Conservation (phyloP, 2,888 invertebrate species). For the Oscheius myriophilus region DNA sequence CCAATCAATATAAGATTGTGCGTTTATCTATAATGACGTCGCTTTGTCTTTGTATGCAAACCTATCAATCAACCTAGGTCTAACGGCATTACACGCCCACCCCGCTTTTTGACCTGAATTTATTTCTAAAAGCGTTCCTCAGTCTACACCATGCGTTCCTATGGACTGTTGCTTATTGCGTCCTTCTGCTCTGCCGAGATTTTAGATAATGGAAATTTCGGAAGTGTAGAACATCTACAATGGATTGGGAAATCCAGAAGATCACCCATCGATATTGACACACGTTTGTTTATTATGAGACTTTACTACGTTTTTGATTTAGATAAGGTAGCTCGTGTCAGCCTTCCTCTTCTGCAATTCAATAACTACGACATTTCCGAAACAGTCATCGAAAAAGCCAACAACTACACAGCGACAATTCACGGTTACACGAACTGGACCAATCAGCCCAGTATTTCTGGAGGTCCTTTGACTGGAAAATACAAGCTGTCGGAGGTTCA, state of each 20-base stretch:
- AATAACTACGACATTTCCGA: constrained; percentile 9
- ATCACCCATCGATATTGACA: constrained; percentile 18
- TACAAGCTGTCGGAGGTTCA: constrained; percentile 14
- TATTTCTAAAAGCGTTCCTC: not conserved
- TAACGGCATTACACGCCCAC: not conserved
- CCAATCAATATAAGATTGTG: too few relatives aligned
- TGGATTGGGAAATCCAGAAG: constrained; percentile 4
- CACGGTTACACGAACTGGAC: constrained; percentile 13
- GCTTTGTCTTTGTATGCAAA: too few relatives aligned
- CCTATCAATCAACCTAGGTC: not conserved
- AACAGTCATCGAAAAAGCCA: constrained; percentile 8
- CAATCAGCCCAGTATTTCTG: constrained; percentile 3
- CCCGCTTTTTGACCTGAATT: not conserved
- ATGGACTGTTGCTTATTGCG: too few relatives aligned
- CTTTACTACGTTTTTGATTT: too few relatives aligned
- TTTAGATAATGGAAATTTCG: not conserved
- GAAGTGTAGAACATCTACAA: not conserved
- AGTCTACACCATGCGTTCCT: not conserved
- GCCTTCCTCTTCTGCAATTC: constrained; percentile 4
- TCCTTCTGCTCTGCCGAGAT: too few relatives aligned
- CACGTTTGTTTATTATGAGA: too few relatives aligned
- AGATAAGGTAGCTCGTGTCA: not conserved
- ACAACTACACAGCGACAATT: constrained; percentile 15
- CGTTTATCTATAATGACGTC: too few relatives aligned
- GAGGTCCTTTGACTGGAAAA: constrained; percentile 13